Base-by-base conservation (phyloP, 37 sponge, comb jelly and placozoan species). In the Sycon ciliatum region DNA sequence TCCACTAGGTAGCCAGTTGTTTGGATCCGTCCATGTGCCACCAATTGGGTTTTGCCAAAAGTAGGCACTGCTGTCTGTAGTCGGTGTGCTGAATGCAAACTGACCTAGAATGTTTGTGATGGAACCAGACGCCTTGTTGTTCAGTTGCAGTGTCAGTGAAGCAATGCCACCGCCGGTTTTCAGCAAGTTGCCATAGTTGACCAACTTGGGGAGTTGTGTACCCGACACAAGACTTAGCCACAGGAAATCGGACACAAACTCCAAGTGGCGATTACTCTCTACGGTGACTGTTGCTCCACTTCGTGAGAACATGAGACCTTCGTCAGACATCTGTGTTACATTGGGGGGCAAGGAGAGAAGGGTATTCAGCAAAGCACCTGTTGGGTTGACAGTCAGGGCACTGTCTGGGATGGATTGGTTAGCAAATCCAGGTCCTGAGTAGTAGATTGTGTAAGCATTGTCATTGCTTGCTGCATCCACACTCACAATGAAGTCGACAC, bases 1-100 rank as follows among this genome's bases (percentile, higher is more conserved):
- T 11, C 63, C 22, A 23, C 22, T 9, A 28, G 63, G 63, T 22
- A 22, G 22, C 63, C 63, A 60, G 63, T 60, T 60, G 63, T 60
- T 22, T 9, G 9, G 27, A 60, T 60, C 9, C 9, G 9, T 28
- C 63, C 63, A 60, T 23, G 31, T 9, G 9, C 63, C 63, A 28
- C 63, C 63, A 11, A 24, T 24, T 11, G 63, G 16, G 26, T 60
- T 60, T 11, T 60, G 7, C 63, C 63, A 60, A 22, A 60, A 28
- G 7, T 22, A 24, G 26, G 22, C 63, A n/a, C n/a, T n/a, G 24
- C 63, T 24, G 11, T 18, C 63, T 30, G 7, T 9, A 28, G 31
- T 11, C 7, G 32, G 32, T 11, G 11, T 7, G 7, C 16, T 60
- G 63, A 60, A 60, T 7, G 7, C 63, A 28, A 60, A 11, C 7